Base-by-base conservation (phyloP, 2,797 vertebrate genomes). In the Sebastes trivittatus region DNA sequence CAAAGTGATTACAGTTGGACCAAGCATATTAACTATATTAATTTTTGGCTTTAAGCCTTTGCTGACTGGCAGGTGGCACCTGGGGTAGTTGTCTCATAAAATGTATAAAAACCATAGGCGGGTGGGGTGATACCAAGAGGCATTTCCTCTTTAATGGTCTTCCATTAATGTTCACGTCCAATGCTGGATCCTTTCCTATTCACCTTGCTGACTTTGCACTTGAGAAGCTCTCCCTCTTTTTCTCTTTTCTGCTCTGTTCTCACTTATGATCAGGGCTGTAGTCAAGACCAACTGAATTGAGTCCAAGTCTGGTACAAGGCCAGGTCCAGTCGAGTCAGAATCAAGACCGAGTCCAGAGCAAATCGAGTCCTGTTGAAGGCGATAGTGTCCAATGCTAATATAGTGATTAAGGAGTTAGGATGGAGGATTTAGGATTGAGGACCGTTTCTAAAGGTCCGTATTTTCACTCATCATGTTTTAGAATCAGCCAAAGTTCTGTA, bases 51-150 rank as follows among this genome's bases (percentile, higher is more conserved):
- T n/a, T 4, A 64, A 77, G 89, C 80, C 73, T 85, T 70, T 87
- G 90, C 88, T 94, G 89, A 93, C 86, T 89, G 71, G 74, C 85
- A 85, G 83, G 77, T 88, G 80, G 78, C 80, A 68, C 88, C 83
- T 66, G 65, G 62, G 65, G 65, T 25, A 25, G 60, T 71, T 82
- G 74, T 85, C 87, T 89, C 86, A 89, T 93, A 92, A 93, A 93
- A 80, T 86, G 58, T 85, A 80, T 86, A 80, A 69, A 91, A 90
- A 85, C 75, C 76, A 29, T 81, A 10, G n/a, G 58, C 6, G 54
- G 73, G 65, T 22, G 71, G 25, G 22, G 13, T 84, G 81, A 84
- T 84, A 86, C 78, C 59, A 79, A 84, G 81, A 80, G 68, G 74
- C 71, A 78, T 90, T 88, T 92, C 72, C 77, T 81, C 72, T 88